These are phyloP conservation scores for Nerophis ophidion DNA, from an alignment of 2,113 vertebrate species.

Conservation along the genomic window DNA sequence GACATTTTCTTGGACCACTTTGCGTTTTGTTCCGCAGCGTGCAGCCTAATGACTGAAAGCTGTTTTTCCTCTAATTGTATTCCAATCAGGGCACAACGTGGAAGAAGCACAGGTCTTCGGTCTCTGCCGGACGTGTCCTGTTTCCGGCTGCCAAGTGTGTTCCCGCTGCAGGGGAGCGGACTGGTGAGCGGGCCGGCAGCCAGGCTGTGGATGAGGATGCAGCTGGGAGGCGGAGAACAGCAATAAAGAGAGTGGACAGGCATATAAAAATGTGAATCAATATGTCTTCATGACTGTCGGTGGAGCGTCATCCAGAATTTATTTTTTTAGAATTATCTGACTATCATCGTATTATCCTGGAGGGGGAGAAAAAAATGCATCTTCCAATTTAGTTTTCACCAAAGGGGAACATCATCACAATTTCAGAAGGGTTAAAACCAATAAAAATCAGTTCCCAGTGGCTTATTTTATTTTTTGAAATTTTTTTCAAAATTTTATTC, in stretches of 20 bases:
- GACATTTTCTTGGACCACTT: not conserved
- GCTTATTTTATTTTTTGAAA: no score
- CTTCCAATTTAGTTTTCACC: no score
- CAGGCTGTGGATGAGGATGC: constrained; percentile 1
- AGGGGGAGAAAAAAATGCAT: no score
- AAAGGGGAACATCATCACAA: no score
- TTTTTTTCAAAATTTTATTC: no score
- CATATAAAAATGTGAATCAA: not conserved
- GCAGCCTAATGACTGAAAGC: constrained; percentile 4
- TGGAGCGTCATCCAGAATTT: not conserved
- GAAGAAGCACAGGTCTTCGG: not conserved
- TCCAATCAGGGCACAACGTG: not conserved
- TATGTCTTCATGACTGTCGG: not conserved
- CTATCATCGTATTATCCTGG: no score
- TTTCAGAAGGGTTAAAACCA: no score
- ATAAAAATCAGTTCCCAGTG: no score
- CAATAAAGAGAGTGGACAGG: not conserved
- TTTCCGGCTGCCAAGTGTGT: constrained; percentile 4
- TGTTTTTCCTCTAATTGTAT: constrained; percentile 2
- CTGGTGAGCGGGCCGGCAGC: constrained; percentile 4
- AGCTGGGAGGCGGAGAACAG: not conserved
- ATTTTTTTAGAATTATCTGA: no score
- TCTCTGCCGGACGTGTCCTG: constrained; percentile 3
- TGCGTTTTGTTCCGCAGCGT: not conserved
- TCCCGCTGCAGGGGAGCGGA: constrained; percentile 1